Base-by-base conservation (phyloP, 2,113 vertebrate species). In the Nyctereutes procyonoides region DNA sequence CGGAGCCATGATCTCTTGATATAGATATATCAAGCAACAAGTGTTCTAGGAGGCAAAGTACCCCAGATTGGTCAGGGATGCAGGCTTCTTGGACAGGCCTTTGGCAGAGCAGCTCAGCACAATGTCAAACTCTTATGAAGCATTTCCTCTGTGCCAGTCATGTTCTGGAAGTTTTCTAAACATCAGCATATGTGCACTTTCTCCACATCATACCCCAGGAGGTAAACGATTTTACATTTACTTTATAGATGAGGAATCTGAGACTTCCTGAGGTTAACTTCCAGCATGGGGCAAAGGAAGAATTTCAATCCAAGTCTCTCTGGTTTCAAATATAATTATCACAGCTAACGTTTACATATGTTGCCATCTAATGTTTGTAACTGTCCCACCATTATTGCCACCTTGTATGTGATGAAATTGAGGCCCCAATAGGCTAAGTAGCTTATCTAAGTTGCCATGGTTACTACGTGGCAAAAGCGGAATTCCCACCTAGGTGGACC, bases 11-110 rank as follows among this genome's bases (percentile, higher is more conserved):
- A 32, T 63, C 10, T 30, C 7, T 26, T 17, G 5, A 12, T 26
- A 8, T 26, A 8, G 14, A 20, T 56, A 9, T 4, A 6, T 4
- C 5, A 1, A 30, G 20, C 9, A 43, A 8, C 1, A 1, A 5
- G 56, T 6, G 8, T 19, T 17, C 32, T 67, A 7, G 5, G 48
- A 51, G 48, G 48, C 26, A 4, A 8, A 9, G 1, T 0, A 1
- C 17, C 58, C 24, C 35, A 48, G 58, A 30, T 32, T 79, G 13
- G 3, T 38, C 53, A 65, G 32, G 14, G 16, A 10, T 1, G 5
- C 14, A 48, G 14, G 6, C 12, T 65, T 51, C 74, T 60, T 28
- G 28, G 56, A 55, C 9, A 24, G 19, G 8, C 2, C 19, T 71
- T 51, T 91, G 30, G 14, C 16, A 30, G 10, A 67, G 15, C 60